Evolutionary conservation across 2,113 vertebrate species (phyloP), one percentile per base, ranked within the genome.

Genomic region (Gambusia affinis): DNA sequence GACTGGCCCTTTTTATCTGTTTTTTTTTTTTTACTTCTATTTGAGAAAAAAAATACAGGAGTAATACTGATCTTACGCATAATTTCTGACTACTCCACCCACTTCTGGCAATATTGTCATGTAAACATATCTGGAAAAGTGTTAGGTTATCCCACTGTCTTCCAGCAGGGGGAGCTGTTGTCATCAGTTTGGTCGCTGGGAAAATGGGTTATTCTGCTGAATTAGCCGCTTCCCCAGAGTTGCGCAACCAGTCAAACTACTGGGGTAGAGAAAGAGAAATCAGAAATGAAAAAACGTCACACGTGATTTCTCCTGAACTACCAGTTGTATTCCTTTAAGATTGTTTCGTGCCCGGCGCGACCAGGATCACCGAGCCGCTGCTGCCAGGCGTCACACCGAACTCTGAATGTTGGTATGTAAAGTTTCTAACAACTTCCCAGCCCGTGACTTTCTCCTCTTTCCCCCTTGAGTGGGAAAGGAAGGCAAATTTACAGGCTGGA

Each of bases 161-260:
- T 68, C 90, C 94, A 78, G 70, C 44, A 27, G 73, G 88, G 39
- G 92, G 79, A 31, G 92, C 90, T 91, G 84, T 90, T 93, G 92
- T 31, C 80, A 68, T 80, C 69, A 2, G 5, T 42, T 87, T 84
- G 2, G 11, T 2, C 0, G 8, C 1, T 8, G 8, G 17, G 42
- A 5, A 12, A 0, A 2, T 5, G 2, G 37, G 17, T n/a, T 57
- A 17, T 57, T 57, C 51, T 24, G 51, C 8, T n/a, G 35, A 60
- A 2, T 8, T 62, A 27, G 4, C 15, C 19, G 17, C 12, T 37
- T 12, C 8, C 31, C 39, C 54, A 33, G 81, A 91, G 87, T 92
- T 91, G 87, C 27, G 87, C 67, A 93, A 94, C 89, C 82, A 75
- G 82, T 79, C 51, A 88, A 92, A 85, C 80, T 64, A 19, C n/a